phyloP scores from a whole-genome alignment of 2,113 vertebrate genomes.

The Oceanodroma tethys region DNA sequence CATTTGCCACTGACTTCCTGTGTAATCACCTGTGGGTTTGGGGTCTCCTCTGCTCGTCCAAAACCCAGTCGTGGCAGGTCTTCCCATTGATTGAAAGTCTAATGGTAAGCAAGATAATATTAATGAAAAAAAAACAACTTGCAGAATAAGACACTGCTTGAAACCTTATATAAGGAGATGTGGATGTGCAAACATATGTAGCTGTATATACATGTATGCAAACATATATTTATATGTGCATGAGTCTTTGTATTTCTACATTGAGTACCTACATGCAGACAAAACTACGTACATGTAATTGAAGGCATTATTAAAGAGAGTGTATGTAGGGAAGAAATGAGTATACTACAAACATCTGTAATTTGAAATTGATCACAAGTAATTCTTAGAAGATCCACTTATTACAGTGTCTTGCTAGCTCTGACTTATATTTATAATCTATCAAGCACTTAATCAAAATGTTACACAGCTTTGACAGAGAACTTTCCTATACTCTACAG shows the following conservation, averaged over 20 bases:
- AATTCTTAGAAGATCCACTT: constrained; percentile 38
- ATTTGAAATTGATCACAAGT: constrained; percentile 47
- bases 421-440: constrained; percentile 9
- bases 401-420: constrained; percentile 32
- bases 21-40: neutral
- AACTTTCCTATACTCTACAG: constrained; percentile 10
- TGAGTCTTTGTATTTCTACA: neutral
- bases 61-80: neutral
- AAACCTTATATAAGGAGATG: neutral
- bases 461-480: constrained; percentile 10
- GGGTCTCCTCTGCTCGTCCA: neutral
- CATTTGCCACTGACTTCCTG: neutral
- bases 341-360: neutral
- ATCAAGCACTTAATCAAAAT: constrained; percentile 25
- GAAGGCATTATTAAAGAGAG: neutral
- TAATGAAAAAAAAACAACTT: neutral
- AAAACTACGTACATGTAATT: neutral
- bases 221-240: neutral
- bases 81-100: neutral
- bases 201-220: accelerated
- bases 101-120: neutral
- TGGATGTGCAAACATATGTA: neutral
- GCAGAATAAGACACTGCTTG: neutral
- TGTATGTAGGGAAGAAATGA: neutral
- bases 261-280: neutral